Evolutionary conservation across 2,113 vertebrate genomes (phyloP).

Genomic region (Melospiza melodia): DNA sequence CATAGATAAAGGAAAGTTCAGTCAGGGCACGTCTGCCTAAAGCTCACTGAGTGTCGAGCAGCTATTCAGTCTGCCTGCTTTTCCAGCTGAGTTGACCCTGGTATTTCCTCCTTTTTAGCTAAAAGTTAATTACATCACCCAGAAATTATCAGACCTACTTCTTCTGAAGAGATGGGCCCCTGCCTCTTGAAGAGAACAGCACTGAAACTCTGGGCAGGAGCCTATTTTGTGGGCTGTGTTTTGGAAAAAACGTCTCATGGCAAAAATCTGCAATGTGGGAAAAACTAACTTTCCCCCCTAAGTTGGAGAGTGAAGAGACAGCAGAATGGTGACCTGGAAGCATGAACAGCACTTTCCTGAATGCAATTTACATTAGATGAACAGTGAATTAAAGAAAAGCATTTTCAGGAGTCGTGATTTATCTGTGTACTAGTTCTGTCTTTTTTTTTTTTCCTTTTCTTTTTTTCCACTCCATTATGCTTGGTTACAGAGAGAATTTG

Average conservation of each 20-base stretch:
- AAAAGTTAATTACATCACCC: background rate
- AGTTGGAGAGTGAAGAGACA: background rate
- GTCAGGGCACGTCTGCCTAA: background rate
- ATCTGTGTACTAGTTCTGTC: background rate
- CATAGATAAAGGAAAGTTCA: background rate
- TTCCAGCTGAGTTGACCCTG: background rate
- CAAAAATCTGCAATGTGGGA: background rate
- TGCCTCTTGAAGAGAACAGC: background rate
- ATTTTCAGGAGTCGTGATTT: background rate
- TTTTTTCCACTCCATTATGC: background rate
- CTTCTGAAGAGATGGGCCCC: background rate
- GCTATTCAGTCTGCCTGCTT: background rate
- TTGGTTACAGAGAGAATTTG: background rate
- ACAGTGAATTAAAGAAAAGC: background rate
- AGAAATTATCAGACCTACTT: background rate
- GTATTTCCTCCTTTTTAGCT: background rate
- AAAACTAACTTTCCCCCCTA: background rate
- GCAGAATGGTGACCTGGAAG: background rate
- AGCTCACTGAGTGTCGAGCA: background rate
- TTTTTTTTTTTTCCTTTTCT: fast-evolving
- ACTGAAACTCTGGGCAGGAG: background rate
- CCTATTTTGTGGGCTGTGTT: background rate
- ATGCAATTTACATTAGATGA: background rate
- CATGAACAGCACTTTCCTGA: background rate
- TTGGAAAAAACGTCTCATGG: background rate